These are phyloP conservation scores for Parauchenoglanis punctatus DNA, from an alignment of 2,797 vertebrate genomes.

Conservation along the genomic window DNA sequence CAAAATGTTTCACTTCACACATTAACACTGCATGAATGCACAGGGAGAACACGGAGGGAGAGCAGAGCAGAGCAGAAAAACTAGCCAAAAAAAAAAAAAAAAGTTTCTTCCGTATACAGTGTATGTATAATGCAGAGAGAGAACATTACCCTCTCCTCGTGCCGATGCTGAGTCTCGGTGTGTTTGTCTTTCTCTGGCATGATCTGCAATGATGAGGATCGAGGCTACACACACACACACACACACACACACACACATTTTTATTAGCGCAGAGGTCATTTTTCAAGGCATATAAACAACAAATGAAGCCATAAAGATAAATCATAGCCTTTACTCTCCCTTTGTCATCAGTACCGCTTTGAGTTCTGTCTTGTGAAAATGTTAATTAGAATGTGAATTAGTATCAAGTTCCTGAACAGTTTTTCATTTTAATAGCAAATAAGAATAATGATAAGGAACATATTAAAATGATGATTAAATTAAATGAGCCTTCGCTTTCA, in stretches of 20 bases:
- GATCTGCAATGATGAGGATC: slow-evolving; percentile 57
- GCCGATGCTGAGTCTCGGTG: slow-evolving; percentile 52
- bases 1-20: not conserved
- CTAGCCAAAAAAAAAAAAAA: not conserved
- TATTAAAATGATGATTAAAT: too few relatives aligned
- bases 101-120: not conserved
- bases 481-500: not conserved
- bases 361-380: not conserved
- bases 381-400: not conserved
- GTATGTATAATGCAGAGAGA: not conserved
- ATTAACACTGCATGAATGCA: not conserved
- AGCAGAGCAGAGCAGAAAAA: not conserved
- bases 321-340: not conserved
- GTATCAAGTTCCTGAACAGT: not conserved
- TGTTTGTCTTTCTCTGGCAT: slow-evolving; percentile 55
- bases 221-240: slow-evolving; percentile 41
- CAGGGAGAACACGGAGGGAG: slow-evolving; percentile 7
- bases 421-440: not conserved
- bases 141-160: slow-evolving; percentile 48
- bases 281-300: not conserved
- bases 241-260: not conserved
- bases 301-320: not conserved
- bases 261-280: not conserved
- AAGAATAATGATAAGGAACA: not conserved
- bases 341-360: not conserved